Percentiles rank a stretch among this genome's conserved stretches.
Evolutionary conservation across 2,113 vertebrate genomes (phyloP).

Genomic region (Orientallactaga bullata): DNA sequence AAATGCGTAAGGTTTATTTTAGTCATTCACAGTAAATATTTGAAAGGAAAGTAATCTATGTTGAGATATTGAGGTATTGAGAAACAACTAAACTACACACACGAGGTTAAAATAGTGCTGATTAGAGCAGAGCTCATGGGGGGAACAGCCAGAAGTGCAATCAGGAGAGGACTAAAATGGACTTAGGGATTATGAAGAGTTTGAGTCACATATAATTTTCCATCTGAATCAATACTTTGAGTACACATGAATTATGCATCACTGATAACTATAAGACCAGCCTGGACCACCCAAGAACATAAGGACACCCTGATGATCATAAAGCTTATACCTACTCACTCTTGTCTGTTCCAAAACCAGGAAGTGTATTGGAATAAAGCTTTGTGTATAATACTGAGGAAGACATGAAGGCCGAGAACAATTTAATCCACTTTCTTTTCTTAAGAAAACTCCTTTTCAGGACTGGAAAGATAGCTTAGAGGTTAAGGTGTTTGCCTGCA

Average conservation of each 20-base stretch:
- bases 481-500: no score
- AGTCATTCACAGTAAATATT: not conserved
- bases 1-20: not conserved
- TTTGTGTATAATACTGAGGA: not conserved
- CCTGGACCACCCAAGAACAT: not conserved
- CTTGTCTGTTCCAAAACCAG: not conserved
- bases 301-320: not conserved
- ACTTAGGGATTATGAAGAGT: not conserved
- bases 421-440: not conserved
- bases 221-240: not conserved
- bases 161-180: not conserved
- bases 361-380: not conserved
- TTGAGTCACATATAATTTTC: not conserved
- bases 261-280: not conserved
- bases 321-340: not conserved
- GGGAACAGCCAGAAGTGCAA: not conserved
- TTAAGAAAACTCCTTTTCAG: no score
- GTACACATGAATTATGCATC: not conserved
- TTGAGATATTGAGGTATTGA: not conserved
- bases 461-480: no score
- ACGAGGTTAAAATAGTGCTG: not conserved
- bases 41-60: not conserved
- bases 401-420: not conserved
- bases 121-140: not conserved
- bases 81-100: not conserved